Conservation (phyloP, 2,888 invertebrate species). For the Meteorus cinctellus region DNA sequence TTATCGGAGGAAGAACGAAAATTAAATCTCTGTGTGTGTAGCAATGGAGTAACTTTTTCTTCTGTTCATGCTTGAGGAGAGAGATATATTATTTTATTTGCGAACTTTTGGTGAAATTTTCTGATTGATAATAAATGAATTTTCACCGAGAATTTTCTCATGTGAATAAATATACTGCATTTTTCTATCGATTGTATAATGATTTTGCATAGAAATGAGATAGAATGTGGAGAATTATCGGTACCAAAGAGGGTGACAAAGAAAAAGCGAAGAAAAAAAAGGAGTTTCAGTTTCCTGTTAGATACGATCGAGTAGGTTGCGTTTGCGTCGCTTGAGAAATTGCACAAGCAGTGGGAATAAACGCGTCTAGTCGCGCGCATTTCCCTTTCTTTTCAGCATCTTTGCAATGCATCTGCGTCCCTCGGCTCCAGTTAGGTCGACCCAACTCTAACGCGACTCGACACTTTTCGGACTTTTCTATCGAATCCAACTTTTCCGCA, state of each 20-base stretch:
- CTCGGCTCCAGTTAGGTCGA: conserved; percentile 32
- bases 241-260: background rate
- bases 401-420: conserved; percentile 28
- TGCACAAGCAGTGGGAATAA: conserved; percentile 26
- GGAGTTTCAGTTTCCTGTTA: conserved; percentile 1
- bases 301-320: conserved; percentile 21
- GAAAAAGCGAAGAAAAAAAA: background rate
- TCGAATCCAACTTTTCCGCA: conserved; percentile 39
- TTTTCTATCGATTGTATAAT: conserved; percentile 9
- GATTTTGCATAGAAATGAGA: background rate
- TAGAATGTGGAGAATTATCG: conserved; percentile 5
- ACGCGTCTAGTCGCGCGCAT: conserved; percentile 33
- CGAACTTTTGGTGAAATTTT: background rate
- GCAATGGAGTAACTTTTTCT: background rate
- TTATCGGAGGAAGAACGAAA: background rate
- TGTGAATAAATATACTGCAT: background rate
- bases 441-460: conserved; percentile 37
- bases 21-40: background rate
- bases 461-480: conserved; percentile 40
- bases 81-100: background rate
- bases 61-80: background rate
- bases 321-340: conserved; percentile 26
- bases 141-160: background rate
- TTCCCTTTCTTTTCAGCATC: conserved; percentile 33
- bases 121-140: conserved; percentile 1